These are phyloP conservation scores for Bovichtus variegatus DNA, from an alignment of 2,797 vertebrate species.

Conservation along the genomic window DNA sequence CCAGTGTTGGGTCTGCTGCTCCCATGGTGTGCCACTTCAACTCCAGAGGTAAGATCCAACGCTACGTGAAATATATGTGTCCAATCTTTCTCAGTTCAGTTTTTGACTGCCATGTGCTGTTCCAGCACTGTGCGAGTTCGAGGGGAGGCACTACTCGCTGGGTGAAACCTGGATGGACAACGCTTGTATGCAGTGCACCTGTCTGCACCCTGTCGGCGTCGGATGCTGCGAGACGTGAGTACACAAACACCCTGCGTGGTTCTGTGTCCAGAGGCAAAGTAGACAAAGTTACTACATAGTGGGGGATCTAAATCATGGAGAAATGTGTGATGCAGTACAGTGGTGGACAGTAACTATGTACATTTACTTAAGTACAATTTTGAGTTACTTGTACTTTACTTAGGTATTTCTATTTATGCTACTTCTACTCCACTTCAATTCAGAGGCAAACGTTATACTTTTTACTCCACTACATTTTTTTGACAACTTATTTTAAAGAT, in stretches of 20 bases:
- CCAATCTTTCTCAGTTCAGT: fast-evolving
- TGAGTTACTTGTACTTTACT: no score
- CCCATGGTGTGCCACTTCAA: slow-evolving; percentile 85
- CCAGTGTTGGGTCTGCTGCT: slow-evolving; percentile 65
- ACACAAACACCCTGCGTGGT: slow-evolving; percentile 25
- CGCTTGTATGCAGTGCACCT: slow-evolving; percentile 94
- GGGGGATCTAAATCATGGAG: neutral
- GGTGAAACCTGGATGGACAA: slow-evolving; percentile 93
- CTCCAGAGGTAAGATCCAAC: slow-evolving; percentile 81
- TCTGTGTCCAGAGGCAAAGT: slow-evolving; percentile 40
- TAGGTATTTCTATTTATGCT: no score
- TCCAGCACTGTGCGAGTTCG: slow-evolving; percentile 88
- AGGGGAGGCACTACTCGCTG: slow-evolving; percentile 87
- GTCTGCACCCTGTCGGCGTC: slow-evolving; percentile 92
- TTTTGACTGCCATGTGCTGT: neutral
- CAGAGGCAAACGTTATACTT: no score
- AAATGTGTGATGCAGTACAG: neutral
- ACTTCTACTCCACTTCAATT: no score
- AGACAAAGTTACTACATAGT: neutral
- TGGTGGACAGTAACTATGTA: no score
- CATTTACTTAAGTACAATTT: no score
- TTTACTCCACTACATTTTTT: no score
- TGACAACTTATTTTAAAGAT: no score
- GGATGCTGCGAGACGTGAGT: slow-evolving; percentile 96
- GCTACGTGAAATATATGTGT: neutral